phyloP scores from a whole-genome alignment of 2,888 invertebrate genomes.

The Laothoe populi region DNA sequence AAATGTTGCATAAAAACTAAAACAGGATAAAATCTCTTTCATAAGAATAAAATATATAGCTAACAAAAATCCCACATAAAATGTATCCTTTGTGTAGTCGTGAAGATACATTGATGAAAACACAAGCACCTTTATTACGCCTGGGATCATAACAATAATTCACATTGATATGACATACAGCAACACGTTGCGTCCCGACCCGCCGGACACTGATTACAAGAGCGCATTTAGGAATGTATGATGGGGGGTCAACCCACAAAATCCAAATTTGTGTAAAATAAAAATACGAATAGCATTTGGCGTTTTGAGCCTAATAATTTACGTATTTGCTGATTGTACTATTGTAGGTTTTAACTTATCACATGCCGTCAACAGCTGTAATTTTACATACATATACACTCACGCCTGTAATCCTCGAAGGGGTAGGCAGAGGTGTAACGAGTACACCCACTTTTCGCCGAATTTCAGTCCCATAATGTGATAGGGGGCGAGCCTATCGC shows the following conservation, averaged over 20 bases:
- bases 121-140: constrained; percentile 56
- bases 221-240: background rate
- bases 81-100: background rate
- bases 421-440: no score
- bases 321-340: no score
- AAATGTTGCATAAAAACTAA: background rate
- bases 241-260: background rate
- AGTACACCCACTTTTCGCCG: no score
- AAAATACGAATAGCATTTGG: no score
- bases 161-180: constrained; percentile 66
- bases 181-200: constrained; percentile 48
- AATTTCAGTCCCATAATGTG: no score
- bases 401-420: no score
- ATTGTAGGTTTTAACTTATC: no score
- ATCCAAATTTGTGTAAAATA: background rate
- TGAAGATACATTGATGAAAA: constrained; percentile 32
- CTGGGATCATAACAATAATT: constrained; percentile 69
- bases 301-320: no score
- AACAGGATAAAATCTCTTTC: no score
- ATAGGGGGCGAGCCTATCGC: no score
- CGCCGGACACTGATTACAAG: constrained; percentile 23
- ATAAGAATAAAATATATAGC: background rate
- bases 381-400: no score
- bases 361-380: no score
- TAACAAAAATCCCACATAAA: background rate